Evolutionary conservation across 2,797 vertebrate genomes (phyloP).

Genomic region (Poeciliopsis presidionis): DNA sequence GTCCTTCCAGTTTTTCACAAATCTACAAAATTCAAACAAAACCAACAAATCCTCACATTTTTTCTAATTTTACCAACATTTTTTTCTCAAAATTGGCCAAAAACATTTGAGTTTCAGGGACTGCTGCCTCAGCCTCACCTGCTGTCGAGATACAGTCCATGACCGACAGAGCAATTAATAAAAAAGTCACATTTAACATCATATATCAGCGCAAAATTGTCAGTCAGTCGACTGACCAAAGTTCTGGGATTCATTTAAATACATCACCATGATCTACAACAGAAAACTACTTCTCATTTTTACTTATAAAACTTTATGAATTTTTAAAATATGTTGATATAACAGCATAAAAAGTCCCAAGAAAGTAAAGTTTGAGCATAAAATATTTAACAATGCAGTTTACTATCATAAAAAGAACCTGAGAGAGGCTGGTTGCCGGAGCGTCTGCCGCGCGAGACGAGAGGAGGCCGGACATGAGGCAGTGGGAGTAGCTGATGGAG

Average conservation of each 20-base stretch:
- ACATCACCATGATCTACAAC: neutral
- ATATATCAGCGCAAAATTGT: too few relatives aligned
- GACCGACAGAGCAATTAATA: too few relatives aligned
- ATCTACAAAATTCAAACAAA: too few relatives aligned
- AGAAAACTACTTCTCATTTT: neutral
- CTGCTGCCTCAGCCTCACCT: too few relatives aligned
- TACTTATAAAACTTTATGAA: neutral
- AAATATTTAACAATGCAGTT: neutral
- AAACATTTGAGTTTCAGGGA: too few relatives aligned
- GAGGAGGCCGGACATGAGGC: conserved; percentile 93
- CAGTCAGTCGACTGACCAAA: neutral
- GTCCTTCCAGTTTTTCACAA: too few relatives aligned
- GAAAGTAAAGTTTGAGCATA: neutral
- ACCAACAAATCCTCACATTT: too few relatives aligned
- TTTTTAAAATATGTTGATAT: neutral
- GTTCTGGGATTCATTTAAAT: neutral
- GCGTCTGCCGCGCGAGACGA: conserved; percentile 87
- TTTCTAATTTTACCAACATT: too few relatives aligned
- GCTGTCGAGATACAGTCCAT: too few relatives aligned
- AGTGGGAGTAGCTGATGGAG: conserved; percentile 88
- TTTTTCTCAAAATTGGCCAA: too few relatives aligned
- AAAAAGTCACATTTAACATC: too few relatives aligned
- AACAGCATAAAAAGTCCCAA: neutral
- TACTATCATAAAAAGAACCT: conserved; percentile 42
- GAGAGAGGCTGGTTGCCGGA: conserved; percentile 81